Conservation (phyloP, 2,888 invertebrate genomes). For the Phasia obesa region DNA sequence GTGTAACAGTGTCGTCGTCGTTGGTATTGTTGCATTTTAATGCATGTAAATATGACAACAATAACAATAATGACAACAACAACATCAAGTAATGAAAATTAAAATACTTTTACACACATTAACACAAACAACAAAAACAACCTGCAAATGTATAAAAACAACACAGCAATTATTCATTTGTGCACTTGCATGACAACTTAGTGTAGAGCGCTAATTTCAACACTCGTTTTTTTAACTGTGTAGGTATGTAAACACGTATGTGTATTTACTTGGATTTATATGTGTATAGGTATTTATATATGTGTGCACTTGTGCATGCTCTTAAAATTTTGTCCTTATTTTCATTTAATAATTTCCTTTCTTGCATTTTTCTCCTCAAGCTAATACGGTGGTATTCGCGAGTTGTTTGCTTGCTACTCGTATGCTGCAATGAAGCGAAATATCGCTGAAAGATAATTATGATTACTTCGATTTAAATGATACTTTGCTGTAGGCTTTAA, state of each 20-base stretch:
- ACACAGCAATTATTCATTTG: slow-evolving; percentile 54
- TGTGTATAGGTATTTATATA: background rate
- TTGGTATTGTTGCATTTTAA: slow-evolving; percentile 57
- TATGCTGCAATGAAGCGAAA: slow-evolving; percentile 36
- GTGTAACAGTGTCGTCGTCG: slow-evolving; percentile 42
- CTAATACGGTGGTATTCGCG: slow-evolving; percentile 34
- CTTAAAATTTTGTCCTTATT: slow-evolving; percentile 43
- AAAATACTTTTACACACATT: slow-evolving; percentile 72
- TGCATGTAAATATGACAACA: slow-evolving; percentile 47
- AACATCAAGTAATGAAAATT: slow-evolving; percentile 64
- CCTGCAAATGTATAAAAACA: slow-evolving; percentile 38
- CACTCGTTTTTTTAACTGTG: slow-evolving; percentile 45
- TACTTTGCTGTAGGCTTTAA: slow-evolving; percentile 44
- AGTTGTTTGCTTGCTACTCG: slow-evolving; percentile 4
- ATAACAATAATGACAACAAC: slow-evolving; percentile 52
- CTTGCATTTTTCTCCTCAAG: slow-evolving; percentile 18
- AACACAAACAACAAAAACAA: slow-evolving; percentile 69
- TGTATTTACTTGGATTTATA: background rate
- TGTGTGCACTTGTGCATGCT: slow-evolving; percentile 9
- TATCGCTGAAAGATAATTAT: slow-evolving; percentile 60
- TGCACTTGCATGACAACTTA: slow-evolving; percentile 70
- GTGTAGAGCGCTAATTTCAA: slow-evolving; percentile 74
- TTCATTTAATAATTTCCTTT: slow-evolving; percentile 3
- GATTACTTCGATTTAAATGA: slow-evolving; percentile 67
- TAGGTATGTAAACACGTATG: background rate